Evolutionary conservation across 1,140 invertebrate species (phyloP).

Genomic region (Drosophila novamexicana): DNA sequence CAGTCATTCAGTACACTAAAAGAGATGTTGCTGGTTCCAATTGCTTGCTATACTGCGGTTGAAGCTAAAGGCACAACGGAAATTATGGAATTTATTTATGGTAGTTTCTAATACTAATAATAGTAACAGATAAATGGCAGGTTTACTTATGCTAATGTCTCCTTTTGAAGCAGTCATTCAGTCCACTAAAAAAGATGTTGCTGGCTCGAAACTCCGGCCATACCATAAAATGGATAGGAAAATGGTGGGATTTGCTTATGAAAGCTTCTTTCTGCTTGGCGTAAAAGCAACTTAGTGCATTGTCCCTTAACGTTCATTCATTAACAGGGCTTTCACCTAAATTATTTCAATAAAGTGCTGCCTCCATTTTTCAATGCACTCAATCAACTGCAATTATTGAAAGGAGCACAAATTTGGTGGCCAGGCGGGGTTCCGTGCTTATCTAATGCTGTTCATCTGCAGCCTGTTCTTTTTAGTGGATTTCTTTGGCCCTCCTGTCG

Average conservation of each 20-base stretch:
- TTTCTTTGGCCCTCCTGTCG: slow-evolving; percentile 23
- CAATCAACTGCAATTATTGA: slow-evolving; percentile 63
- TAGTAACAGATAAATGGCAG: too few relatives aligned
- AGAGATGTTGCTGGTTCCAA: not conserved
- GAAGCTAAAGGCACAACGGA: not conserved
- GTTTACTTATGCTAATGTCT: too few relatives aligned
- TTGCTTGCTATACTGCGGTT: not conserved
- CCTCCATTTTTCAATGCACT: slow-evolving; percentile 17
- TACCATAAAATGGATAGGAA: too few relatives aligned
- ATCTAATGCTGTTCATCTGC: slow-evolving; percentile 61
- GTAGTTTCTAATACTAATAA: too few relatives aligned
- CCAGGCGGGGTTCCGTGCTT: slow-evolving; percentile 23
- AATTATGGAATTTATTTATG: too few relatives aligned
- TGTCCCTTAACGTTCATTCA: slow-evolving; percentile 1
- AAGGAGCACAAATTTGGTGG: slow-evolving; percentile 17
- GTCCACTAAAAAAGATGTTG: too few relatives aligned
- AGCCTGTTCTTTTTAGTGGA: slow-evolving; percentile 21
- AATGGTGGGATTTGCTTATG: too few relatives aligned
- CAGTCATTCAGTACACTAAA: not conserved
- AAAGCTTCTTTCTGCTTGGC: not conserved
- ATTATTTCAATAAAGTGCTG: slow-evolving; percentile 15
- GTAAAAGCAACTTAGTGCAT: not conserved
- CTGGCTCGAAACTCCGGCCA: too few relatives aligned
- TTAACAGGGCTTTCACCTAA: slow-evolving; percentile 5
- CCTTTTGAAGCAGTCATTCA: too few relatives aligned